Evolutionary conservation across 2,113 vertebrate species (phyloP), one percentile per base, ranked within the genome.

Genomic region (Aphyosemion australe): DNA sequence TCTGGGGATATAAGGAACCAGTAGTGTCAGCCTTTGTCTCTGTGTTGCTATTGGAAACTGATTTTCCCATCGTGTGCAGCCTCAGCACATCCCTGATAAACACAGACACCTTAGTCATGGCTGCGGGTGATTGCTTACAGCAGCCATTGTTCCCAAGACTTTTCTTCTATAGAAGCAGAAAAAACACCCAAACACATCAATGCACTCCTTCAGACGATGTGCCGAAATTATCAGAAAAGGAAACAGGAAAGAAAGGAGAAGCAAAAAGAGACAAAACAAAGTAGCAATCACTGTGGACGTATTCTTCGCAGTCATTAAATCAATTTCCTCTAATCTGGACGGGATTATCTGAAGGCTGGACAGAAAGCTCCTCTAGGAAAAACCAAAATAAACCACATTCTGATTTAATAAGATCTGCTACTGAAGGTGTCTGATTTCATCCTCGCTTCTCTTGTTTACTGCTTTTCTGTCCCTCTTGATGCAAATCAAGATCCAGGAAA

Each of bases 351-450:
- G 79, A 61, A 73, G 80, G 80, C 85, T 89, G 90, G 87, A 90
- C 60, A 55, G 76, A 16, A 10, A 78, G 73, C 56, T 64, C 64
- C 77, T 79, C 78, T 0, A 56, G 68, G 78, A 87, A 70, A 61
- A 74, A 63, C 14, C 76, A 50, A 61, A 74, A 79, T 58, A 56
- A 64, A 84, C 74, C 61, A 64, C 80, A 78, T 89, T 88, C 71
- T 80, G 86, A 91, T 91, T 73, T 64, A 87, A 88, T 86, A 83
- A 84, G 88, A 83, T 26, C 26, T 26, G n/a, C n/a, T n/a, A n/a
- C n/a, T n/a, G 26, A 26, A 26, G 26, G 26, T 26, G 26, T 26
- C 62, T 18, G 32, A 61, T 74, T 61, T 67, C 14, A 13, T 69
- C 47, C 12, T 69, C 63, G 63, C 74, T 26, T 26, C 26, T 26